A percentile compares a stretch with the other conserved stretches of the same genome.
Evolutionary conservation across 2,113 vertebrate genomes (phyloP).

Genomic region (Tragelaphus scriptus): DNA sequence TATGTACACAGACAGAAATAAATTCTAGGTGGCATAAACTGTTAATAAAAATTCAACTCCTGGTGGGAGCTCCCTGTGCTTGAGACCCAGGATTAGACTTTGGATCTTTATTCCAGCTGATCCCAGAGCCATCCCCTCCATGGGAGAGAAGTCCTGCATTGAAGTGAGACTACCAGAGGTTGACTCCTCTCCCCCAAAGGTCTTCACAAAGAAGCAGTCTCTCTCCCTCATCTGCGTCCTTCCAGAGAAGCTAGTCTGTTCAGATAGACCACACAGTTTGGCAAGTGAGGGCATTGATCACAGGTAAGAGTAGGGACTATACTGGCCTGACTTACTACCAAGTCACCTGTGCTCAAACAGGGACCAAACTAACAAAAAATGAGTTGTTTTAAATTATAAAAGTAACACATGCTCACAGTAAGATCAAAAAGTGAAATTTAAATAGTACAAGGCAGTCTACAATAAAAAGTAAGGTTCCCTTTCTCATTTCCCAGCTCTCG

Average conservation of each 20-base stretch:
- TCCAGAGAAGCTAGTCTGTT: not conserved
- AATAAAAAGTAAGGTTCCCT: not conserved
- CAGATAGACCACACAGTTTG: accelerated
- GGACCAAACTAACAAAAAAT: not conserved
- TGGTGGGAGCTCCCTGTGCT: conserved; percentile 58
- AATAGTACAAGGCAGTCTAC: accelerated
- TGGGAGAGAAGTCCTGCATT: not conserved
- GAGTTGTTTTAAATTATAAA: not conserved
- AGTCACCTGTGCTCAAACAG: not conserved
- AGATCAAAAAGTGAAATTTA: not conserved
- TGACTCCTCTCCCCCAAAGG: not conserved
- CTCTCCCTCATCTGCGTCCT: accelerated
- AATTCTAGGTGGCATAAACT: not conserved
- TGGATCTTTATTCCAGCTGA: conserved; percentile 45
- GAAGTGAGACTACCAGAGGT: not conserved
- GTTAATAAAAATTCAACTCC: not conserved
- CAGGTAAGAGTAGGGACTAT: not conserved
- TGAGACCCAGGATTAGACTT: conserved; percentile 50
- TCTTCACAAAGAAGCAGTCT: not conserved
- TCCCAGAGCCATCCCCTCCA: conserved; percentile 9
- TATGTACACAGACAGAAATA: not conserved
- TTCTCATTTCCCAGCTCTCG: not conserved
- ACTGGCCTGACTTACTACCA: not conserved
- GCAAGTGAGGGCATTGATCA: not conserved
- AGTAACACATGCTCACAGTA: not conserved